phyloP scores from a whole-genome alignment of 1,140 invertebrate genomes.

The Mactra quadrangularis region DNA sequence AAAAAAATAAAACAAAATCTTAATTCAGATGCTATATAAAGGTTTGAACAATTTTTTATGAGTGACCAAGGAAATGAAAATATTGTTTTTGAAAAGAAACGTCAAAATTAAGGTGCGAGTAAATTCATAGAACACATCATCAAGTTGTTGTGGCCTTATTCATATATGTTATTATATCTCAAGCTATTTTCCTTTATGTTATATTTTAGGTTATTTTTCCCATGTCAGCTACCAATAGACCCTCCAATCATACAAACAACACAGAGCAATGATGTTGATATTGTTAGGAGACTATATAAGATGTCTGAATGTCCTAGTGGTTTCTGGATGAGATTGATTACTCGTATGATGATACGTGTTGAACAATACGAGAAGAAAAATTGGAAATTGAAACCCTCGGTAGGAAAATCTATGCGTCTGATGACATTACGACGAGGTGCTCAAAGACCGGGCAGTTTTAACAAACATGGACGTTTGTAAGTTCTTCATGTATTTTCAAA shows the following conservation, averaged over 20 bases:
- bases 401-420: conserved; percentile 10
- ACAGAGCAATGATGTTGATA: conserved; percentile 1
- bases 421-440: background rate
- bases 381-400: conserved; percentile 39
- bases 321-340: conserved; percentile 96
- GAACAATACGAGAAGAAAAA: conserved; percentile 60
- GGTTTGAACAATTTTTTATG: too few species aligned
- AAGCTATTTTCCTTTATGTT: too few species aligned
- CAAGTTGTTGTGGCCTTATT: too few species aligned
- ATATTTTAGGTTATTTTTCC: conserved; percentile 75
- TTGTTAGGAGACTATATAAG: conserved; percentile 79
- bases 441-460: background rate
- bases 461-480: too few species aligned
- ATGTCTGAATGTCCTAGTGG: conserved; percentile 98
- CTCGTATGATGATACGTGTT: conserved; percentile 67
- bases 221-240: conserved; percentile 69
- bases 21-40: too few species aligned
- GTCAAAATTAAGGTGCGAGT: too few species aligned
- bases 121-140: too few species aligned
- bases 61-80: too few species aligned
- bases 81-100: too few species aligned
- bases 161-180: too few species aligned
- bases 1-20: too few species aligned
- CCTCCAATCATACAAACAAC: conserved; percentile 62
- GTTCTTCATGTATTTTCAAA: too few species aligned